Percentiles rank a stretch among this genome's conserved stretches.
These are phyloP conservation scores for Apus apus DNA, from an alignment of 2,113 vertebrate genomes.

Conservation along the genomic window DNA sequence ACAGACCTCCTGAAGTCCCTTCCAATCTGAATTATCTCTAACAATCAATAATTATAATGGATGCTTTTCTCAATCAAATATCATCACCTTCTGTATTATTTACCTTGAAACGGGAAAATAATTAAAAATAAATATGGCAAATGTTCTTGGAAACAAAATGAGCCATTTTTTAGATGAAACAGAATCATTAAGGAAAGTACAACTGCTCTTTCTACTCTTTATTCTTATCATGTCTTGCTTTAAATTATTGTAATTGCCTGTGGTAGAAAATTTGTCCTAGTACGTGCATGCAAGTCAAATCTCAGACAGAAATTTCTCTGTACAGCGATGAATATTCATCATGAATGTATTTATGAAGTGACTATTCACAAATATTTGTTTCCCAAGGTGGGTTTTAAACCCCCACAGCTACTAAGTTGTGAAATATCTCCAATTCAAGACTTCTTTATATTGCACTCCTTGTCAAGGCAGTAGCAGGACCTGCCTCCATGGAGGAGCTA, in stretches of 20 bases:
- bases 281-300: background rate
- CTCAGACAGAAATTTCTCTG: background rate
- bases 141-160: background rate
- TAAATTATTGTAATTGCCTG: conserved; percentile 51
- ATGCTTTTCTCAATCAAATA: background rate
- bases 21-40: background rate
- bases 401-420: background rate
- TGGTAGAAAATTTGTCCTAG: conserved; percentile 29
- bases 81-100: background rate
- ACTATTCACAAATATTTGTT: conserved; percentile 10
- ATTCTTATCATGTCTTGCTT: conserved; percentile 29
- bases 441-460: background rate
- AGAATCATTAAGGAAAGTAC: background rate
- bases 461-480: background rate
- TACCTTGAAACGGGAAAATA: background rate
- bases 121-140: background rate
- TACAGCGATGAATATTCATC: conserved; percentile 30
- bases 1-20: background rate
- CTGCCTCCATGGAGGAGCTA: background rate
- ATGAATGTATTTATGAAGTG: background rate
- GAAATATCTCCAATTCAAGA: background rate
- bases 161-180: background rate
- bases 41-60: background rate
- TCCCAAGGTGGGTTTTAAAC: background rate
- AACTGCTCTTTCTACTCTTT: background rate